Evolutionary conservation across 92 coral and sea anemone species (phyloP).

Genomic region (Zoanthus sociatus): DNA sequence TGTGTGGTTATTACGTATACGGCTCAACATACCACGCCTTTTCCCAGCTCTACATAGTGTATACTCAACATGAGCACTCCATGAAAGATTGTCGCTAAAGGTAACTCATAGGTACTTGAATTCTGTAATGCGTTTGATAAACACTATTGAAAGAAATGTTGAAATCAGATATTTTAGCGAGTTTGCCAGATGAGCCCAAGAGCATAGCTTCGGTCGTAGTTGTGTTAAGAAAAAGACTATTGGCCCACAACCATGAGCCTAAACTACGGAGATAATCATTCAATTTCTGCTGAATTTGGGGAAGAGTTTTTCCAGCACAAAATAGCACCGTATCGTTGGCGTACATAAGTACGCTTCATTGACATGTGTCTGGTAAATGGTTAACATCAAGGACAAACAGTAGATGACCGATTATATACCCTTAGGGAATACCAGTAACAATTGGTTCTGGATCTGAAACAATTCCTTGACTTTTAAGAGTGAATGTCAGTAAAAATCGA

Average conservation of each 20-base stretch:
- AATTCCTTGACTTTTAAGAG: no score
- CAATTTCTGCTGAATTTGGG: conserved; percentile 1
- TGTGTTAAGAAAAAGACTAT: conserved; percentile 1
- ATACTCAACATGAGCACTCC: no score
- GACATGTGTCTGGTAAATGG: neutral
- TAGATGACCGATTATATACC: neutral
- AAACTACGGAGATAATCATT: neutral
- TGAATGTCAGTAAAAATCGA: no score
- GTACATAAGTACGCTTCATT: neutral
- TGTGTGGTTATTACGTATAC: no score
- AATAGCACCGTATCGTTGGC: neutral
- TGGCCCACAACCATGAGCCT: conserved; percentile 13
- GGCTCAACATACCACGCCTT: no score
- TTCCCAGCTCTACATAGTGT: no score
- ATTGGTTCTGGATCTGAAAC: no score
- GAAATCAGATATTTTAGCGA: conserved; percentile 1
- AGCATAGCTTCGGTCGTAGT: neutral
- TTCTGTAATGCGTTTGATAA: no score
- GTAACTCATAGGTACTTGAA: no score
- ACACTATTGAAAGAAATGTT: neutral
- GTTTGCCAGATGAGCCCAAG: neutral
- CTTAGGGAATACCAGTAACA: neutral
- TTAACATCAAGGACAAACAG: neutral
- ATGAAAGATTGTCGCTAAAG: no score
- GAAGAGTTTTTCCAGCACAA: neutral